A percentile compares a stretch with the other conserved stretches of the same genome.
Evolutionary conservation across 1,140 invertebrate genomes (phyloP).

Genomic region (Phthorimaea operculella): DNA sequence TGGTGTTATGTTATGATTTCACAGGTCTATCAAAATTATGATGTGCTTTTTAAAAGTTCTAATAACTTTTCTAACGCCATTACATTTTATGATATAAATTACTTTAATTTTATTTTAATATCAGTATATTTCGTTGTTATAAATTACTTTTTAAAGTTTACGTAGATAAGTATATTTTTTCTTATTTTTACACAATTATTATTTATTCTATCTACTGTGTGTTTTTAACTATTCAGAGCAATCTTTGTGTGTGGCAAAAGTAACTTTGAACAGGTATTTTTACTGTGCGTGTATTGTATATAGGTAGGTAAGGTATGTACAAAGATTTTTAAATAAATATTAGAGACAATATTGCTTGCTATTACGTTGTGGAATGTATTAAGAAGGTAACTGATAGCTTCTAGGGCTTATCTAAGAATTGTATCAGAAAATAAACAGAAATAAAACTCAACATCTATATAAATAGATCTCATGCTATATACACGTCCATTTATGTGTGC

Average conservation of each 20-base stretch:
- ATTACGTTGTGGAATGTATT: slow-evolving; percentile 32
- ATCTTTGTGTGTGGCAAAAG: slow-evolving; percentile 10
- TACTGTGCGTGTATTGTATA: slow-evolving; percentile 30
- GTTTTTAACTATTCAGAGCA: slow-evolving; percentile 32
- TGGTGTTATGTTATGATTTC: too few species aligned
- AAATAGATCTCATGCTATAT: slow-evolving; percentile 33
- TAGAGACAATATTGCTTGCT: not conserved
- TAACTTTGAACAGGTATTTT: slow-evolving; percentile 26
- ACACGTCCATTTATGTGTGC: slow-evolving; percentile 35
- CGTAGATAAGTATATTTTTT: slow-evolving; percentile 23
- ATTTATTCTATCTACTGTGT: slow-evolving; percentile 48
- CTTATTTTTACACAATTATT: slow-evolving; percentile 39
- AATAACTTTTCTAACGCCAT: not conserved
- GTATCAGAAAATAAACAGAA: slow-evolving; percentile 31
- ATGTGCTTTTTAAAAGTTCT: not conserved
- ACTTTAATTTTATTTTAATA: slow-evolving; percentile 36
- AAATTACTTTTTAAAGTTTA: slow-evolving; percentile 26
- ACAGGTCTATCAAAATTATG: too few species aligned
- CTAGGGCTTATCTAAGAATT: slow-evolving; percentile 46
- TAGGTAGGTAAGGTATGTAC: too few species aligned
- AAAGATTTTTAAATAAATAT: not conserved
- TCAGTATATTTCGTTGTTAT: slow-evolving; percentile 60
- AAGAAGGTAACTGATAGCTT: slow-evolving; percentile 45
- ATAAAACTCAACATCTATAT: slow-evolving; percentile 20
- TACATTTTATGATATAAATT: slow-evolving; percentile 26